Evolutionary conservation across 2,113 vertebrate genomes (phyloP).

Genomic region (Eptesicus fuscus): DNA sequence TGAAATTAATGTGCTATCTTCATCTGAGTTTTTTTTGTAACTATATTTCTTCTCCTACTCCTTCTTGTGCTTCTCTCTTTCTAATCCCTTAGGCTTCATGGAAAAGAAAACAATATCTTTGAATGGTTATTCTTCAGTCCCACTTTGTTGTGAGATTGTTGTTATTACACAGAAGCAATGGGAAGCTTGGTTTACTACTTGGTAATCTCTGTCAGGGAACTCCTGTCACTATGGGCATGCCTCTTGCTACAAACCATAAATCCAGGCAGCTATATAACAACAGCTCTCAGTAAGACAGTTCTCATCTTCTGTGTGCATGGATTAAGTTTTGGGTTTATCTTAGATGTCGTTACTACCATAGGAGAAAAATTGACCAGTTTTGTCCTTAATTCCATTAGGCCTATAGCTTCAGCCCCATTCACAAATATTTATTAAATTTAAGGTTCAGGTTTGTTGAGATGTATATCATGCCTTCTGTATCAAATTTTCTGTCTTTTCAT

Average conservation of each 20-base stretch:
- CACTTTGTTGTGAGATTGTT: neutral
- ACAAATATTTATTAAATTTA: neutral
- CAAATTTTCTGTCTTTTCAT: neutral
- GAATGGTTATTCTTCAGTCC: neutral
- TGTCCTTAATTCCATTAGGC: neutral
- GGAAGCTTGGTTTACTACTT: neutral
- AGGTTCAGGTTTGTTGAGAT: neutral
- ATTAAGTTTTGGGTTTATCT: neutral
- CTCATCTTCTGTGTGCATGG: neutral
- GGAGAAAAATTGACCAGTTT: neutral
- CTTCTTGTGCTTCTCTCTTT: neutral
- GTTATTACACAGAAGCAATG: neutral
- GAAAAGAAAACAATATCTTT: neutral
- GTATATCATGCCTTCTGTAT: neutral
- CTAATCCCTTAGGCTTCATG: neutral
- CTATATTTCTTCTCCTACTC: neutral
- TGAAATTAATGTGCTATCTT: neutral
- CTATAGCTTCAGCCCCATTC: neutral
- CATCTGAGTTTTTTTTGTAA: neutral
- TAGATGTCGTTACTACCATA: neutral
- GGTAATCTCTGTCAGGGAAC: neutral
- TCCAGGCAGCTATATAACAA: neutral
- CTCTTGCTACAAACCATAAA: neutral
- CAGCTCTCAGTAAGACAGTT: neutral
- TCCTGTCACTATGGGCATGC: neutral